Evolutionary conservation across 2,797 vertebrate species (phyloP), one percentile per base, ranked within the genome.

Genomic region (Streptopelia turtur): DNA sequence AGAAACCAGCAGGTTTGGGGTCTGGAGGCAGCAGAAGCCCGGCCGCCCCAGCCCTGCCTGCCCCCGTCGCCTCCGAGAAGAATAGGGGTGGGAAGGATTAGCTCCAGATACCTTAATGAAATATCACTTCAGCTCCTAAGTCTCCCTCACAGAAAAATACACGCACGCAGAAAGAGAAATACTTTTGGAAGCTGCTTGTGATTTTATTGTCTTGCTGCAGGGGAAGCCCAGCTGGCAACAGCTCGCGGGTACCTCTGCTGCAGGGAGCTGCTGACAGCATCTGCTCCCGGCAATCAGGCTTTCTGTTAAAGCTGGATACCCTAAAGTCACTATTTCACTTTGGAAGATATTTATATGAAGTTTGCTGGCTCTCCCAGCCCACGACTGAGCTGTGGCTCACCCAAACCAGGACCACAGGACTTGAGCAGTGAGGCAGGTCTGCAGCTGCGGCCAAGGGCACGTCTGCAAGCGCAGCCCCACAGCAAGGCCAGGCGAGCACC

Each of bases 81-180:
- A 92, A 79, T 6, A 68, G 50, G 64, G 55, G 57, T 21, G 12
- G 76, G 52, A 81, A 79, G 77, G 80, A 79, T 89, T 79, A 94
- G 61, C 56, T 76, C 56, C 8, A 8, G 37, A 57, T 71, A 56
- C 87, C 68, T 93, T 77, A 80, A 92, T 68, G 87, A 96, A 94
- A 89, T 82, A 85, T 53, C 83, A 63, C 74, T n/a, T 83, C 49
- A 65, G 31, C 68, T 75, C 55, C 33, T 24, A 37, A 85, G 76
- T 83, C 61, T 74, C 50, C 66, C 61, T 56, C 60, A 10, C 52
- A 75, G 66, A 60, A 52, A 82, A 84, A 74, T 33, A 50, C 21
- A 35, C 28, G 21, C 31, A n/a, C 2, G 6, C 64, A 85, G n/a
- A 50, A 66, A 65, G 33, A 83, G 41, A 39, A 86, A 64, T 30